Evolutionary conservation across 2,888 invertebrate species (phyloP).

Genomic region (Apeira syringaria): DNA sequence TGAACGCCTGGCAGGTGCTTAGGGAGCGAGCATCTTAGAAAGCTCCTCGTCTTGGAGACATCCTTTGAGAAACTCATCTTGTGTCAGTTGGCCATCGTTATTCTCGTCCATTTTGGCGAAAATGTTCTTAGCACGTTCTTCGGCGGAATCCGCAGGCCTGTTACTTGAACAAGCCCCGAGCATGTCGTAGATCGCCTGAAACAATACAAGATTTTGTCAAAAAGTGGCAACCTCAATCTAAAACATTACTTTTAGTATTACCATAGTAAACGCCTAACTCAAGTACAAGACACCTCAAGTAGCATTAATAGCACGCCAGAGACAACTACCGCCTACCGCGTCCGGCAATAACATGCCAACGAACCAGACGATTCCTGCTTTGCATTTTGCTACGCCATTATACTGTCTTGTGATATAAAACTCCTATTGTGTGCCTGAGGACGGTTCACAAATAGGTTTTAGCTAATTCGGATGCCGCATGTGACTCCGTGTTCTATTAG

Average conservation of each 20-base stretch:
- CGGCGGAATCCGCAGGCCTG: conserved; percentile 97
- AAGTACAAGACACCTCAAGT: neutral
- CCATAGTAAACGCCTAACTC: neutral
- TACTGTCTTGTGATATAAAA: too few relatives aligned
- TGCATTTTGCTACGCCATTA: conserved; percentile 3
- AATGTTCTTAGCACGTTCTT: conserved; percentile 98
- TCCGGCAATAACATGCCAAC: conserved; percentile 3
- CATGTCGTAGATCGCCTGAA: conserved; percentile 99
- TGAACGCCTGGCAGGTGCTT: conserved; percentile 74
- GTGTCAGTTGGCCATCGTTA: conserved; percentile 98
- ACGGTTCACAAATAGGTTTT: too few relatives aligned
- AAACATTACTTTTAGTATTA: neutral
- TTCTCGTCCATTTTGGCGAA: conserved; percentile 99
- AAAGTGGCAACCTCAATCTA: neutral
- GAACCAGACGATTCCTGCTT: neutral
- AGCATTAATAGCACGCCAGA: too few relatives aligned
- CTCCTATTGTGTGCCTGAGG: too few relatives aligned
- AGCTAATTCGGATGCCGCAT: too few relatives aligned
- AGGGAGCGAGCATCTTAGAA: conserved; percentile 97
- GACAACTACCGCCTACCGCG: neutral
- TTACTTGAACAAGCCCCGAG: conserved; percentile 98
- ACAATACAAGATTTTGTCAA: conserved; percentile 25
- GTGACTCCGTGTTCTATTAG: too few relatives aligned
- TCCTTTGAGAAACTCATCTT: conserved; percentile 98
- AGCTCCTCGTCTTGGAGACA: conserved; percentile 98